Conservation (phyloP, 1,140 invertebrate species). For the Penaeus vannamei region DNA sequence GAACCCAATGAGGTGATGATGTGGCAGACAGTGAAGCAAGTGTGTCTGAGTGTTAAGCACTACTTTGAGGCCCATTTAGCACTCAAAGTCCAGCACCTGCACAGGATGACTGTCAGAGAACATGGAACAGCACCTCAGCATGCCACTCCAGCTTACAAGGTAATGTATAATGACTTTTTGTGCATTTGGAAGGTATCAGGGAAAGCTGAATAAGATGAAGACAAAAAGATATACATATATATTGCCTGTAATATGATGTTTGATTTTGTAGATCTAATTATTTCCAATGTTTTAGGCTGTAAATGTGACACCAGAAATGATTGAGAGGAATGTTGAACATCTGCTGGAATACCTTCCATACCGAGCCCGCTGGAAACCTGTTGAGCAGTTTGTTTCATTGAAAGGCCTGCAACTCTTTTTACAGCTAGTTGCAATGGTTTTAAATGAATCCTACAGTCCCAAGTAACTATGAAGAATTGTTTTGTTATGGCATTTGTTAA, state of each 20-base stretch:
- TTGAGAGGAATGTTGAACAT: constrained; percentile 87
- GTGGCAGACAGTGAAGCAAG: constrained; percentile 94
- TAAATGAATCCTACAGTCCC: constrained; percentile 92
- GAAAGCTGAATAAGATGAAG: too few relatives aligned
- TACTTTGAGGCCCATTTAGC: constrained; percentile 94
- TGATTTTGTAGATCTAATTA: background rate
- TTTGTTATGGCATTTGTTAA: constrained; percentile 4
- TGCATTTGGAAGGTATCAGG: background rate
- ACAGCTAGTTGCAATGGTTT: constrained; percentile 89
- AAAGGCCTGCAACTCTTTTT: constrained; percentile 88
- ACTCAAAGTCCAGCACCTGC: constrained; percentile 86
- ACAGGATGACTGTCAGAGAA: constrained; percentile 76
- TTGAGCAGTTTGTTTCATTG: constrained; percentile 87
- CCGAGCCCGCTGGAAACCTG: constrained; percentile 86
- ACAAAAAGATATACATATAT: too few relatives aligned
- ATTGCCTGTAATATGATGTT: background rate
- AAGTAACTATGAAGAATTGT: constrained; percentile 74
- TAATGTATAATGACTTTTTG: constrained; percentile 45
- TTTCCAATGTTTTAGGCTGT: constrained; percentile 39
- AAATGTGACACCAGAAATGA: constrained; percentile 77
- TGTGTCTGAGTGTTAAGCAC: constrained; percentile 89
- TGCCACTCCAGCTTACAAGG: constrained; percentile 73
- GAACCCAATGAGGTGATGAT: constrained; percentile 85
- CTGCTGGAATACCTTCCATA: constrained; percentile 84
- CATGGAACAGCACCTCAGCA: constrained; percentile 70